These are phyloP conservation scores for Yasuhikotakia modesta DNA, from an alignment of 2,797 vertebrate species.

Conservation along the genomic window DNA sequence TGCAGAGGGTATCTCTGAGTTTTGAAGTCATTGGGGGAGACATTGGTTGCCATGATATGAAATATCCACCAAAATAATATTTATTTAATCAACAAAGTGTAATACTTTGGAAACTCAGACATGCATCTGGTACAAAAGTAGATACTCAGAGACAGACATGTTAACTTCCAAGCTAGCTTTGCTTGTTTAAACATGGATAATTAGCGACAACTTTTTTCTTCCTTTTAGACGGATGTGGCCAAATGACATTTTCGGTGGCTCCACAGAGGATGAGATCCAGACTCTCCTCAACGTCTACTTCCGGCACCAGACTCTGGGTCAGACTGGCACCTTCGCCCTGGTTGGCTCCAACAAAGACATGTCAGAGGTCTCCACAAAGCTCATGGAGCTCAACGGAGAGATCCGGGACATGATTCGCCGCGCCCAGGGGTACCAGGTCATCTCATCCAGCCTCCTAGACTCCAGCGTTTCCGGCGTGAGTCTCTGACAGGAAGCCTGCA, in stretches of 20 bases:
- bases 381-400: slow-evolving; percentile 96
- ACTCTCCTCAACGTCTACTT: slow-evolving; percentile 98
- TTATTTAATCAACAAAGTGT: too few relatives aligned
- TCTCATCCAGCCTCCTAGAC: slow-evolving; percentile 94
- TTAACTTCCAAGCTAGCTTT: too few relatives aligned
- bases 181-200: too few relatives aligned
- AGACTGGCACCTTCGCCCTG: slow-evolving; percentile 95
- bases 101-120: too few relatives aligned
- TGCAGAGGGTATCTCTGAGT: not conserved
- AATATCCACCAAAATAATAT: too few relatives aligned
- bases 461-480: slow-evolving; percentile 91
- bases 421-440: slow-evolving; percentile 92
- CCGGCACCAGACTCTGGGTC: slow-evolving; percentile 95
- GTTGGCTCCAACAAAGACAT: slow-evolving; percentile 95
- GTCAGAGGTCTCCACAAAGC: slow-evolving; percentile 91
- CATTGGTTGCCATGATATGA: too few relatives aligned
- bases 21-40: slow-evolving; percentile 12
- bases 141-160: too few relatives aligned
- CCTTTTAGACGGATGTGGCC: slow-evolving; percentile 88
- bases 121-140: too few relatives aligned
- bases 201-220: not conserved
- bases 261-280: slow-evolving; percentile 93
- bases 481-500: slow-evolving; percentile 90
- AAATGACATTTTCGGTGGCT: slow-evolving; percentile 92
- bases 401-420: slow-evolving; percentile 97